Evolutionary conservation across 2,113 vertebrate species (phyloP).

Genomic region (Oxyruncus cristatus): DNA sequence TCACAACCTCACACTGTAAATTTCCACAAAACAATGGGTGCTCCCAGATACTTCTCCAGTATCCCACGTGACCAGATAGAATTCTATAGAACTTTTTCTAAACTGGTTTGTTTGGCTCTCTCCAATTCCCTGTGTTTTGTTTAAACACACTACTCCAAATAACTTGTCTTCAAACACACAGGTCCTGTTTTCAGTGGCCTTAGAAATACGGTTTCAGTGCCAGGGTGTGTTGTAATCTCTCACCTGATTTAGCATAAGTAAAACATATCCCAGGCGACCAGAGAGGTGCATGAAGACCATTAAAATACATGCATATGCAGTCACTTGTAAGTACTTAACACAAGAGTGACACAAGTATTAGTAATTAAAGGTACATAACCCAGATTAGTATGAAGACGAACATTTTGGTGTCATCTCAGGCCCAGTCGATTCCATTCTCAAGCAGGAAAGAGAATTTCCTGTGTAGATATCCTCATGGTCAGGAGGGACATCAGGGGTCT

Average conservation of each 20-base stretch:
- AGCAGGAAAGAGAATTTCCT: background rate
- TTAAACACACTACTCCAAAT: background rate
- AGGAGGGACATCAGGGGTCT: background rate
- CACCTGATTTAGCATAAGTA: background rate
- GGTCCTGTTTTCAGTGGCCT: background rate
- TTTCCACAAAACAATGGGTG: background rate
- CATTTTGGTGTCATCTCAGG: background rate
- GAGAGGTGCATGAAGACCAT: background rate
- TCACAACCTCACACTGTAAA: background rate
- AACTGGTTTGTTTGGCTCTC: background rate
- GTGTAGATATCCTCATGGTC: background rate
- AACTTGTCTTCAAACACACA: background rate
- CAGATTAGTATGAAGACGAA: background rate
- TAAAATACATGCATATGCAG: background rate
- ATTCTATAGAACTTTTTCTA: background rate
- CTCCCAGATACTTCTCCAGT: background rate
- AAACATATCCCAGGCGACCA: background rate
- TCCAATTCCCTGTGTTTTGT: background rate
- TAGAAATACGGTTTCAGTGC: background rate
- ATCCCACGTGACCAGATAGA: background rate
- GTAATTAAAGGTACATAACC: background rate
- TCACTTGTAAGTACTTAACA: background rate
- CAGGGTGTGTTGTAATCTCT: background rate
- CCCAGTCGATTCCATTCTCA: rapidly evolving
- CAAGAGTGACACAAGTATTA: background rate